These are phyloP conservation scores for Caenorhabditis brenneri DNA, from an alignment of 1,140 invertebrate species.

Conservation along the genomic window DNA sequence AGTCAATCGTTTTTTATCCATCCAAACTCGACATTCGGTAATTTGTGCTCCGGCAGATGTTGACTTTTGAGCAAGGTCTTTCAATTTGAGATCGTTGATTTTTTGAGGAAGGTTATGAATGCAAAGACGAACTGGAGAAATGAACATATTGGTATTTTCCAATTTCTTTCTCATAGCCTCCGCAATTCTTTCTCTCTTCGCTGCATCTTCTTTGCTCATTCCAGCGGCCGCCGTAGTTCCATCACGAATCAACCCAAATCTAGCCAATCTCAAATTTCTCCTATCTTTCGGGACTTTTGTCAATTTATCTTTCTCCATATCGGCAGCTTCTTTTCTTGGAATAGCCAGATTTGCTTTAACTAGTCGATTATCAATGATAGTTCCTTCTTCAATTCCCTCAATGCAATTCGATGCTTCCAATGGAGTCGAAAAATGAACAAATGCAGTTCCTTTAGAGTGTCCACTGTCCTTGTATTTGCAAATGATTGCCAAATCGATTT, in stretches of 20 bases:
- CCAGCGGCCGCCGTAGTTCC: slow-evolving; percentile 51
- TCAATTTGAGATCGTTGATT: slow-evolving; percentile 48
- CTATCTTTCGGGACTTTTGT: slow-evolving; percentile 46
- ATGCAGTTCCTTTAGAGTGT: slow-evolving; percentile 50
- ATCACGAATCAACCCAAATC: slow-evolving; percentile 52
- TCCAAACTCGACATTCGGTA: slow-evolving; percentile 52
- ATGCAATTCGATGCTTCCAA: slow-evolving; percentile 36
- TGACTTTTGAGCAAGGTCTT: slow-evolving; percentile 37
- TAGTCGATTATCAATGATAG: slow-evolving; percentile 29
- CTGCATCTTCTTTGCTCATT: slow-evolving; percentile 49
- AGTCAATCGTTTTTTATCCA: slow-evolving; percentile 45
- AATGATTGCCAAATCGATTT: slow-evolving; percentile 46
- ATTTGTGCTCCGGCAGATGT: not conserved
- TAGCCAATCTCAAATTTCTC: slow-evolving; percentile 42
- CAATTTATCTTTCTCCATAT: slow-evolving; percentile 51
- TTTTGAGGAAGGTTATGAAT: slow-evolving; percentile 52
- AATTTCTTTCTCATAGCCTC: slow-evolving; percentile 48
- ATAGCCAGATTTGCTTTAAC: slow-evolving; percentile 44
- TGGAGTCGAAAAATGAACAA: slow-evolving; percentile 45
- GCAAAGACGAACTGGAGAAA: slow-evolving; percentile 46
- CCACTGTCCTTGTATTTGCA: slow-evolving; percentile 52
- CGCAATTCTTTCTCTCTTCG: slow-evolving; percentile 38
- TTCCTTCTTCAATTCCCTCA: slow-evolving; percentile 3
- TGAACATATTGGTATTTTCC: slow-evolving; percentile 53
- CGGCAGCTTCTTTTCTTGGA: slow-evolving; percentile 41